Conservation (phyloP, 1,140 invertebrate genomes). For the Sycobia sp. region DNA sequence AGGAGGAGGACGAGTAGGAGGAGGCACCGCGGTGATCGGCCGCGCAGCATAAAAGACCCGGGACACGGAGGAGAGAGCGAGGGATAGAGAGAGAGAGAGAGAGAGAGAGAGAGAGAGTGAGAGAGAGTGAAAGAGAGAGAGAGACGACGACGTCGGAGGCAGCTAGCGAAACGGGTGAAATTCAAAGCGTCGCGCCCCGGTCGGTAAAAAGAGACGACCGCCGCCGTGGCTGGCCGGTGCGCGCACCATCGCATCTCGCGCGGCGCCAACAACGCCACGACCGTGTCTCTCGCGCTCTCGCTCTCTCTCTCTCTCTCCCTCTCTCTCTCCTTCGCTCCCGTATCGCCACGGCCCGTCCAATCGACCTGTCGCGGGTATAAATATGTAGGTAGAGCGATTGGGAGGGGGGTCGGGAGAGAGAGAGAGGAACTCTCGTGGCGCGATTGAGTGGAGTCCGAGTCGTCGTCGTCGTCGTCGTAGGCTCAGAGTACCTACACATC, state of each 20-base stretch:
- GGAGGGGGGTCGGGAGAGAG: too few species aligned
- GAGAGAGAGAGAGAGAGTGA: not conserved
- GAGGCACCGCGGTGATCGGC: slow-evolving; percentile 8
- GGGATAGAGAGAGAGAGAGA: not conserved
- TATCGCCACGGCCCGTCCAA: too few species aligned
- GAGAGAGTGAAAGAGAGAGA: too few species aligned
- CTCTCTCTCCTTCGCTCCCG: too few species aligned
- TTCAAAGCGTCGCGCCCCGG: slow-evolving; percentile 9
- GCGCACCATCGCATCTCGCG: not conserved
- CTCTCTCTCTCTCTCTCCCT: too few species aligned
- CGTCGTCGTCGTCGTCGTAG: too few species aligned
- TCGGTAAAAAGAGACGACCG: slow-evolving; percentile 22
- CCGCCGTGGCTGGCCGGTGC: not conserved
- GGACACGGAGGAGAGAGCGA: not conserved
- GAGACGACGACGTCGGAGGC: not conserved
- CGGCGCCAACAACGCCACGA: not conserved
- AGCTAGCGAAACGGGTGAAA: slow-evolving; percentile 1
- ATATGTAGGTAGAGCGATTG: too few species aligned
- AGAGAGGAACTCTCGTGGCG: too few species aligned
- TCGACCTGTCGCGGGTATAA: too few species aligned
- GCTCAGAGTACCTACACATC: too few species aligned
- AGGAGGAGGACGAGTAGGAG: too few species aligned
- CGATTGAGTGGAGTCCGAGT: too few species aligned
- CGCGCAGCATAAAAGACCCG: slow-evolving; percentile 2
- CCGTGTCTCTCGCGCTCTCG: not conserved